Conservation (phyloP, 2,797 vertebrate species). For the Alectoris magna region DNA sequence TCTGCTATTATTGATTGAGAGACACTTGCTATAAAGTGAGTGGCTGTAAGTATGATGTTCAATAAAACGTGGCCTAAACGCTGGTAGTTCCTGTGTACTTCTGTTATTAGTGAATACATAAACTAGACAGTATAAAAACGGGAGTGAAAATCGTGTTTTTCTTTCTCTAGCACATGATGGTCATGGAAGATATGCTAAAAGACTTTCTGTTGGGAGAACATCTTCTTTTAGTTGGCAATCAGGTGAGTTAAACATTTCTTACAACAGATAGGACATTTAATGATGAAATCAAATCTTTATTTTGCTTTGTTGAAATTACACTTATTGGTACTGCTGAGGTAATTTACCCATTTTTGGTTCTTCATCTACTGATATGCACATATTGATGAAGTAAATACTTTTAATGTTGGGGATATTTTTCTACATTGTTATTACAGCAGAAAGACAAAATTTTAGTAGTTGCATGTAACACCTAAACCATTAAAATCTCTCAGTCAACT, state of each 20-base stretch:
- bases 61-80: neutral
- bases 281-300: neutral
- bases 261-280: neutral
- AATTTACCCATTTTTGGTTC: neutral
- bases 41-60: neutral
- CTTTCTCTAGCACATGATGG: constrained; percentile 88
- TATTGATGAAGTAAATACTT: neutral
- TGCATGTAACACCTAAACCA: neutral
- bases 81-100: neutral
- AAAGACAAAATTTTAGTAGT: neutral
- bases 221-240: constrained; percentile 95
- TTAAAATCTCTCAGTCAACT: neutral
- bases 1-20: neutral
- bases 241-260: constrained; percentile 83
- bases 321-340: neutral
- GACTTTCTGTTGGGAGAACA: constrained; percentile 97
- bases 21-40: neutral
- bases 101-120: neutral
- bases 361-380: neutral
- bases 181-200: constrained; percentile 99
- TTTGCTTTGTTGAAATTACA: neutral
- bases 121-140: neutral
- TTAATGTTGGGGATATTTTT: neutral
- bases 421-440: neutral
- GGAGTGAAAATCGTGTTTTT: neutral